phyloP scores from a whole-genome alignment of 2,113 vertebrate genomes.

The Scomber colias region DNA sequence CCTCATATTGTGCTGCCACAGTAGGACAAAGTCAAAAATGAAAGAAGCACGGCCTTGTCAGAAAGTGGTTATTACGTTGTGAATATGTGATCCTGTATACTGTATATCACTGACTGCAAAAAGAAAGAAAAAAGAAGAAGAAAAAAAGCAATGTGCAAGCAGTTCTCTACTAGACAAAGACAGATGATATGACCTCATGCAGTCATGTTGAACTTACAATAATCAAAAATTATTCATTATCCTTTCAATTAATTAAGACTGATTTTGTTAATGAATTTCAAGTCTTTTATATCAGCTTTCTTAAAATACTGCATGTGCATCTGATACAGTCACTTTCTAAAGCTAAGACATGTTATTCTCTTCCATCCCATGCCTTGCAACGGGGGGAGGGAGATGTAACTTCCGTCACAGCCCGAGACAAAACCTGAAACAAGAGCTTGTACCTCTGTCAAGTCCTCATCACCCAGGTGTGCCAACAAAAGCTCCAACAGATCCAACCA shows the following conservation, averaged over 20 bases:
- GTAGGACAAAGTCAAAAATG: neutral
- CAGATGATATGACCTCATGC: too few species aligned
- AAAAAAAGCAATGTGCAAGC: neutral
- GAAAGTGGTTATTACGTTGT: neutral
- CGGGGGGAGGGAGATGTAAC: neutral
- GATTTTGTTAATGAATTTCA: neutral
- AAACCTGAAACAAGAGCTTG: conserved; percentile 77
- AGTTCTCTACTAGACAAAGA: too few species aligned
- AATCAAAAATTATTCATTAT: neutral
- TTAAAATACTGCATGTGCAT: neutral
- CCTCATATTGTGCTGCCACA: neutral
- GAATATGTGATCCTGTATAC: neutral
- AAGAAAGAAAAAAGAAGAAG: too few species aligned
- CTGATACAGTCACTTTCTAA: conserved; percentile 11
- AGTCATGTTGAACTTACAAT: neutral
- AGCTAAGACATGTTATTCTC: neutral
- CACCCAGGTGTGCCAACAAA: conserved; percentile 87
- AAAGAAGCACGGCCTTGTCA: neutral
- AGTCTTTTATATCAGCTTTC: neutral
- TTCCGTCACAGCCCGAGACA: conserved; percentile 43
- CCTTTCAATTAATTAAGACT: conserved; percentile 2
- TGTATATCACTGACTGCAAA: too few species aligned
- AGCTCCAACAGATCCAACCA: conserved; percentile 74
- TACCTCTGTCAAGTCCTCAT: conserved; percentile 72
- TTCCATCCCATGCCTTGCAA: neutral